phyloP scores from a whole-genome alignment of 35 echinoderm and acorn worm genomes.

The Apostichopus californicus region DNA sequence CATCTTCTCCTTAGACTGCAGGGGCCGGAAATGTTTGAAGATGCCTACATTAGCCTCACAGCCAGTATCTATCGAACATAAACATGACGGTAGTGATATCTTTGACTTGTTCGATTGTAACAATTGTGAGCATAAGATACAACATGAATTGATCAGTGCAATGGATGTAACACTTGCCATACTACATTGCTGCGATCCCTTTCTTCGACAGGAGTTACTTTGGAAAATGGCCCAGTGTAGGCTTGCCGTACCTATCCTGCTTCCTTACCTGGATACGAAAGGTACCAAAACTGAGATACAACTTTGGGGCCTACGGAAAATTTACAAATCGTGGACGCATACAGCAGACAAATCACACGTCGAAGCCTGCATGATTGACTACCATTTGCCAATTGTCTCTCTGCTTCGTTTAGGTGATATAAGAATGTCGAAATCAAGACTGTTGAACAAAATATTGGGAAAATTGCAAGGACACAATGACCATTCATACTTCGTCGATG shows the following conservation, averaged over 20 bases:
- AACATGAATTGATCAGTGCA: neutral
- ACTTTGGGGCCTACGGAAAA: no score
- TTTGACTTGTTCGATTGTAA: no score
- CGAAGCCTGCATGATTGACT: neutral
- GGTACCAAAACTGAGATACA: neutral
- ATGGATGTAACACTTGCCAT: slow-evolving; percentile 10
- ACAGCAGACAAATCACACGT: slow-evolving; percentile 2
- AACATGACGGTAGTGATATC: no score
- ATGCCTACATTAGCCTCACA: no score
- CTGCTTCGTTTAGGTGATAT: slow-evolving; percentile 1
- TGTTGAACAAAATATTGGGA: slow-evolving; percentile 10
- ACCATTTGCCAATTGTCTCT: neutral
- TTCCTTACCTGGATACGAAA: neutral
- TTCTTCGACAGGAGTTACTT: slow-evolving; percentile 27
- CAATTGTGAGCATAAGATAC: no score
- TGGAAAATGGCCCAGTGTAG: slow-evolving; percentile 35
- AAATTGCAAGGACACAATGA: neutral
- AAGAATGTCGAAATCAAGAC: neutral
- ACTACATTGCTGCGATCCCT: neutral
- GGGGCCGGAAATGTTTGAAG: neutral
- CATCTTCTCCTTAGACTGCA: neutral
- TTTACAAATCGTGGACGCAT: neutral
- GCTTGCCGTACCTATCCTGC: slow-evolving; percentile 12
- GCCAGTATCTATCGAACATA: no score
- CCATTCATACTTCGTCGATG: neutral